Percentiles rank a stretch among this genome's conserved stretches.
These are phyloP conservation scores for Drosophila subsilvestris DNA, from an alignment of 2,888 invertebrate genomes.

Conservation along the genomic window DNA sequence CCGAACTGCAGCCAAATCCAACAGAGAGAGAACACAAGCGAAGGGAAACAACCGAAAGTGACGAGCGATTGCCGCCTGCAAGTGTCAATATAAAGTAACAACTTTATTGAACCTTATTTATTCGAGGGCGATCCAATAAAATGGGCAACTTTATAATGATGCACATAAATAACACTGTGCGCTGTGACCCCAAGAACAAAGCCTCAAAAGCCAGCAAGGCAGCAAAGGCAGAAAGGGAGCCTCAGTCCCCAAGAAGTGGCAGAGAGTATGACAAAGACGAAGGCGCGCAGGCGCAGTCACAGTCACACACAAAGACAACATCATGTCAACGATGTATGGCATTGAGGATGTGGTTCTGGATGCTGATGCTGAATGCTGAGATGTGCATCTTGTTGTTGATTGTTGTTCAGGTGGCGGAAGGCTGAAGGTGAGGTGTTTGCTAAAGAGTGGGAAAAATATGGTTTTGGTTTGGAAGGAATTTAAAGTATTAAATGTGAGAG, in stretches of 20 bases:
- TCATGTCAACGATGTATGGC: conserved; percentile 64
- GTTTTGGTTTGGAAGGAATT: conserved; percentile 2
- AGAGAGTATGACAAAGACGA: conserved; percentile 29
- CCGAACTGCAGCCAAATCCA: conserved; percentile 31
- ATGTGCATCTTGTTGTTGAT: conserved; percentile 9
- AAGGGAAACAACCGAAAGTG: conserved; percentile 54
- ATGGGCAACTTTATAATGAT: conserved; percentile 83
- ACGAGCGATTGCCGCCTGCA: conserved; percentile 81
- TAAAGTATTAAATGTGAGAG: background rate
- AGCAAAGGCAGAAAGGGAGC: conserved; percentile 15
- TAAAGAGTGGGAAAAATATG: background rate
- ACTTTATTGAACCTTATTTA: conserved; percentile 84
- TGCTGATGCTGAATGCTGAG: background rate
- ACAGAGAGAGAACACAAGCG: conserved; percentile 25
- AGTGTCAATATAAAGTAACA: conserved; percentile 84
- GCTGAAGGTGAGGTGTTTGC: background rate
- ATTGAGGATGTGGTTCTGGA: conserved; percentile 52
- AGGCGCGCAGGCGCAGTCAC: conserved; percentile 29
- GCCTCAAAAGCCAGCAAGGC: conserved; percentile 14
- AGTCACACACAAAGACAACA: conserved; percentile 31
- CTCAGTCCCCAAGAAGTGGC: conserved; percentile 21
- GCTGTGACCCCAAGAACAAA: conserved; percentile 38
- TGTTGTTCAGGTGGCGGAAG: background rate
- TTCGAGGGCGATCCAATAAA: conserved; percentile 83
- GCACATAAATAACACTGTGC: conserved; percentile 77